Conservation (phyloP, 1,140 invertebrate species). For the Hormaphis cornu region DNA sequence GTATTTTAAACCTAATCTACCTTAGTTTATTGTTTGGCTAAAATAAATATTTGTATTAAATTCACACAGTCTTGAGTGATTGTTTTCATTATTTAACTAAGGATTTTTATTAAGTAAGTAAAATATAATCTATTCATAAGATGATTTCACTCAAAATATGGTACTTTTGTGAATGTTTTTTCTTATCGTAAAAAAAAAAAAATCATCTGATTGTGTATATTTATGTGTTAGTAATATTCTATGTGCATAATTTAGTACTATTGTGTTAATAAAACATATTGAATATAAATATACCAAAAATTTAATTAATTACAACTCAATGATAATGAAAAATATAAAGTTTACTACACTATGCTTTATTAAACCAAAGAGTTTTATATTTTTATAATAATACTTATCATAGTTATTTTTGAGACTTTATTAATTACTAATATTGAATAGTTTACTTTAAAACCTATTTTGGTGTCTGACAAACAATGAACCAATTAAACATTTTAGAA, state of each 20-base stretch:
- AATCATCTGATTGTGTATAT: neutral
- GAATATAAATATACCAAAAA: neutral
- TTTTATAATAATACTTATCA: no score
- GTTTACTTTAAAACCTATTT: no score
- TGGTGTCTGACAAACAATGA: no score
- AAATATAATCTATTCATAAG: neutral
- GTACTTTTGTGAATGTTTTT: neutral
- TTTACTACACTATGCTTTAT: no score
- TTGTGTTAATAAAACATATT: no score
- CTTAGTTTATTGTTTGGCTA: conserved; percentile 3
- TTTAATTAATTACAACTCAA: neutral
- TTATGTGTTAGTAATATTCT: neutral
- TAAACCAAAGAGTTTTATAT: no score
- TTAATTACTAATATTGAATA: no score
- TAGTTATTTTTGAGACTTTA: no score
- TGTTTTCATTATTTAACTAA: neutral
- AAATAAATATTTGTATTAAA: conserved; percentile 17
- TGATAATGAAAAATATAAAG: no score
- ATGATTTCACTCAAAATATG: neutral
- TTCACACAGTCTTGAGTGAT: neutral
- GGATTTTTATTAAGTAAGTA: neutral
- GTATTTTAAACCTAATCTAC: neutral
- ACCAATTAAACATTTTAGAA: no score
- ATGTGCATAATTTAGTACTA: no score
- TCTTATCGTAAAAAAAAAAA: no score